These are phyloP conservation scores for Drosophila acutilabella DNA, from an alignment of 2,888 invertebrate species.

Conservation along the genomic window DNA sequence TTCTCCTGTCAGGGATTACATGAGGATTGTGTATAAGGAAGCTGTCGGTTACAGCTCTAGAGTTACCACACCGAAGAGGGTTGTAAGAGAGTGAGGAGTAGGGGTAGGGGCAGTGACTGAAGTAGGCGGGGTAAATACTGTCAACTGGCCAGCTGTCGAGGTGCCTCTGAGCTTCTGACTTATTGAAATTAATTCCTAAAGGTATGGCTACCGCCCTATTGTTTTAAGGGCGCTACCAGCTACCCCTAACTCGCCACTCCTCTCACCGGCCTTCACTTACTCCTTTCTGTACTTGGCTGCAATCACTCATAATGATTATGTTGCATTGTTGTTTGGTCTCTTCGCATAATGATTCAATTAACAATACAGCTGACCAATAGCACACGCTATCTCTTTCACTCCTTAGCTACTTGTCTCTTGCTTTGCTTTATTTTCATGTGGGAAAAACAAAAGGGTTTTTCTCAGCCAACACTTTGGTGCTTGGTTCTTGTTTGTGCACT, in stretches of 20 bases:
- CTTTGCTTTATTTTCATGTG: slow-evolving; percentile 39
- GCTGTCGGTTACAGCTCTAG: slow-evolving; percentile 52
- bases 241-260: too few species aligned
- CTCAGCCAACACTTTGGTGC: slow-evolving; percentile 28
- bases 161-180: slow-evolving; percentile 57
- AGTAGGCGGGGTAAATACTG: slow-evolving; percentile 5
- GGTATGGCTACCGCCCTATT: slow-evolving; percentile 46
- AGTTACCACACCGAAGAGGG: slow-evolving; percentile 14
- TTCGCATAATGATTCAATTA: slow-evolving; percentile 78
- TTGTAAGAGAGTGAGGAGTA: not conserved
- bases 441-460: slow-evolving; percentile 70
- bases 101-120: not conserved
- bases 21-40: slow-evolving; percentile 56
- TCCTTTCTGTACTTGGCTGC: slow-evolving; percentile 25
- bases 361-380: slow-evolving; percentile 74
- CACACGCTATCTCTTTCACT: slow-evolving; percentile 9
- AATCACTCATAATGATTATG: slow-evolving; percentile 78
- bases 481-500: too few species aligned
- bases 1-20: slow-evolving; percentile 63
- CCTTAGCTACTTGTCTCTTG: not conserved
- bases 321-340: slow-evolving; percentile 67
- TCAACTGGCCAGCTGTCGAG: slow-evolving; percentile 55
- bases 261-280: not conserved
- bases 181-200: slow-evolving; percentile 63
- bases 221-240: slow-evolving; percentile 50